Conservation (phyloP, 1,140 invertebrate genomes). For the Drosophila trapezifrons region DNA sequence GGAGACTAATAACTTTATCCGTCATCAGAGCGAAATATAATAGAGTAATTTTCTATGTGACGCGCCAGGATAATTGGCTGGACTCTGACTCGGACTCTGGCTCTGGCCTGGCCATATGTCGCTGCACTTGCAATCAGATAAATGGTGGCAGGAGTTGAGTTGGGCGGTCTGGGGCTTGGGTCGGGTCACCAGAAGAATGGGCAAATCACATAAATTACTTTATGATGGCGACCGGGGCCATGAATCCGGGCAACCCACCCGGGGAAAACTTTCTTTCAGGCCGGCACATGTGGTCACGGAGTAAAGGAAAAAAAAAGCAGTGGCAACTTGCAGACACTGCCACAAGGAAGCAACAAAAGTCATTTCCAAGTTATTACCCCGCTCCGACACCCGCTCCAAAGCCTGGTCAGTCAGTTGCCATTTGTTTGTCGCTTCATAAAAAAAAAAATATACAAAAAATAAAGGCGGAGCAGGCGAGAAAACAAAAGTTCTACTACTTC, state of each 20-base stretch:
- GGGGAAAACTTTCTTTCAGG: constrained; percentile 43
- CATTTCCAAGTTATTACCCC: constrained; percentile 77
- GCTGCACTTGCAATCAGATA: constrained; percentile 74
- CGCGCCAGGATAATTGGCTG: constrained; percentile 64
- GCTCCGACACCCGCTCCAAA: constrained; percentile 5
- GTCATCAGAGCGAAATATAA: constrained; percentile 65
- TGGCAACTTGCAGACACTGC: constrained; percentile 58
- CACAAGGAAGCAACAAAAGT: constrained; percentile 76
- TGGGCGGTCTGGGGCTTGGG: not conserved
- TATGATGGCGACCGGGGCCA: constrained; percentile 68
- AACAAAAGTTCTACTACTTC: constrained; percentile 74
- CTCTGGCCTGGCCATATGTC: constrained; percentile 58
- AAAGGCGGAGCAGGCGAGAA: constrained; percentile 57
- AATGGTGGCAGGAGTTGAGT: constrained; percentile 28
- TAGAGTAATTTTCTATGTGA: constrained; percentile 77
- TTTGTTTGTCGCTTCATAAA: constrained; percentile 70
- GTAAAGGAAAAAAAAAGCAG: constrained; percentile 39
- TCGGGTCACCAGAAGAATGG: constrained; percentile 35
- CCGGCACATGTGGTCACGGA: constrained; percentile 72
- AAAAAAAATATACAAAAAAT: constrained; percentile 48
- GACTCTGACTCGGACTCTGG: constrained; percentile 15
- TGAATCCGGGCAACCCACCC: constrained; percentile 56
- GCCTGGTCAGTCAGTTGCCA: constrained; percentile 54
- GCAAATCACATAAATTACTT: constrained; percentile 81
- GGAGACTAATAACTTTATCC: constrained; percentile 74